These are phyloP conservation scores for Ladona fulva DNA, from an alignment of 1,140 invertebrate genomes.

Conservation along the genomic window DNA sequence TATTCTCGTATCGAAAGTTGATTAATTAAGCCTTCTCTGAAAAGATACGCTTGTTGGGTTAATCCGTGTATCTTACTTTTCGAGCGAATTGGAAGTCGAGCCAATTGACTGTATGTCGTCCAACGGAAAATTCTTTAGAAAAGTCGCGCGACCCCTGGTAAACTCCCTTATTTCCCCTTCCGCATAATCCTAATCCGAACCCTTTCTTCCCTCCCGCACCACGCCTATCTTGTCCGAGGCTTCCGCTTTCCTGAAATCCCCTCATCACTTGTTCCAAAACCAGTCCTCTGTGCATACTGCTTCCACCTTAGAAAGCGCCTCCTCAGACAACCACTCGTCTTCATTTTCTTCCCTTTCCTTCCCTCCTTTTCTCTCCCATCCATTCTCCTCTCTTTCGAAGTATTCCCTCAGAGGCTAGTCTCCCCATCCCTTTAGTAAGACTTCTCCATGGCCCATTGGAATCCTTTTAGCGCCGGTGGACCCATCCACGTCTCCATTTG, in stretches of 20 bases:
- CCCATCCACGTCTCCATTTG: neutral
- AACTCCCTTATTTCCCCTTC: neutral
- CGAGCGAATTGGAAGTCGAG: neutral
- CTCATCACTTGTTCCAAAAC: too few relatives aligned
- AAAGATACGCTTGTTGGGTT: neutral
- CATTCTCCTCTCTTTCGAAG: neutral
- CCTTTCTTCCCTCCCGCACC: neutral
- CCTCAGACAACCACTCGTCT: neutral
- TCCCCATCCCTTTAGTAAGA: neutral
- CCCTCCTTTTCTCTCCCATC: neutral
- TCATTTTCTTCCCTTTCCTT: neutral
- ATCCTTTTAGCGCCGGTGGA: neutral
- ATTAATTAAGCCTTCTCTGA: too few relatives aligned
- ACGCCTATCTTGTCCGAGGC: neutral
- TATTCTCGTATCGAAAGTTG: too few relatives aligned
- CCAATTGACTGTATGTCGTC: neutral
- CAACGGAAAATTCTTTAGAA: neutral
- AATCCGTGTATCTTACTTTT: neutral
- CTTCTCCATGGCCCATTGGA: neutral
- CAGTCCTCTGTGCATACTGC: too few relatives aligned
- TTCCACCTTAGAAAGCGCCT: neutral
- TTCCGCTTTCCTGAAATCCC: neutral
- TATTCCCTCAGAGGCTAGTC: neutral
- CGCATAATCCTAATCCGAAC: neutral
- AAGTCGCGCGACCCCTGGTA: neutral